Conservation (phyloP, 1,140 invertebrate genomes). For the Arion vulgaris region DNA sequence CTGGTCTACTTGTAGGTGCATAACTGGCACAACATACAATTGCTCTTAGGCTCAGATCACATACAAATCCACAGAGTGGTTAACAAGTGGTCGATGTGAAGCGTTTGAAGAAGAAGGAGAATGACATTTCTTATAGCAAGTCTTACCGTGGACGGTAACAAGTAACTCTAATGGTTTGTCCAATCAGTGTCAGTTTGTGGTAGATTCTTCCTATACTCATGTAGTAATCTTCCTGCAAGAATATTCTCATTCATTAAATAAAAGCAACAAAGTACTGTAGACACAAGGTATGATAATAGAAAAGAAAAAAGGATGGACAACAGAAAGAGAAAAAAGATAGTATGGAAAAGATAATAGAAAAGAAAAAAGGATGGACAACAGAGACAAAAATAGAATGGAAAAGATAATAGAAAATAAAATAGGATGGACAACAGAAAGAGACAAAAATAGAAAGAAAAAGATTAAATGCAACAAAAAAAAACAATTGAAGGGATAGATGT, state of each 20-base stretch:
- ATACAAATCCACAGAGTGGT: too few species aligned
- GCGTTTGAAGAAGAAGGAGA: background rate
- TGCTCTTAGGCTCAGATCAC: too few species aligned
- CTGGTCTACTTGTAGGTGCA: too few species aligned
- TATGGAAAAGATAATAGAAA: background rate
- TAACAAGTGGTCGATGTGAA: too few species aligned
- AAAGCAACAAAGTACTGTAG: background rate
- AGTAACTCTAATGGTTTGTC: slow-evolving; percentile 91
- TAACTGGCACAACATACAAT: too few species aligned
- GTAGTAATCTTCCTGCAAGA: slow-evolving; percentile 73
- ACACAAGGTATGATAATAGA: background rate
- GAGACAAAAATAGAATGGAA: background rate
- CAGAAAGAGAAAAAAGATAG: background rate
- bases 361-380: background rate
- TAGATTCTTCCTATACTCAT: slow-evolving; percentile 93
- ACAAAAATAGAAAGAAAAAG: background rate
- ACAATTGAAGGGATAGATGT: too few species aligned
- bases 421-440: background rate
- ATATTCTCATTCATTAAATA: background rate
- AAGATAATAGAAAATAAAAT: too few species aligned
- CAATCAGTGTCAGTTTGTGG: slow-evolving; percentile 88
- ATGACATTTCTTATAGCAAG: too few species aligned
- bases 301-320: background rate
- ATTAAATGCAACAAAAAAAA: too few species aligned
- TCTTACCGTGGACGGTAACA: slow-evolving; percentile 89